Base-by-base conservation (phyloP, 2,888 invertebrate species). In the Trimorus sp. region DNA sequence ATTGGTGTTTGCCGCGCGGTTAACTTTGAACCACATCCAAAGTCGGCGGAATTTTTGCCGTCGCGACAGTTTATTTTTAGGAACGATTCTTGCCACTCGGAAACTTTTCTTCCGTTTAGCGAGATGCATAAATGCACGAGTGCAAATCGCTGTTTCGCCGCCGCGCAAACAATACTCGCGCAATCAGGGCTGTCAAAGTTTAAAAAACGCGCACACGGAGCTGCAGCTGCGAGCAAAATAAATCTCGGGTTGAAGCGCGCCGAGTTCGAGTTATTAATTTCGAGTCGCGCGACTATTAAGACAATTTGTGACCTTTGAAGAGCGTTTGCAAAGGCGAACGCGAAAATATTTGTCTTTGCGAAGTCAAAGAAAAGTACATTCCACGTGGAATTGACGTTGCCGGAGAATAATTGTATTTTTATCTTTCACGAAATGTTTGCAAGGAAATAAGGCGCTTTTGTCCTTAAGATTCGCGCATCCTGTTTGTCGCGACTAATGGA, bases 61-160 rank as follows among this genome's bases (percentile, higher is more conserved):
- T 82, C 83, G 59, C 77, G 83, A 75, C 73, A 71, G 83, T 85
- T 86, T 87, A 87, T 87, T 87, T 87, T 86, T 83, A 83, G 87
- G 77, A 53, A 74, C 62, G 45, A 84, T 76, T 63, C 70, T 48
- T 70, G 74, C 79, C 77, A 62, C 51, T 77, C 80, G 79, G 82
- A 83, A 77, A 78, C 54, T 54, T 26, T 54, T 54, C 26, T 54
- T 26, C 26, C 80, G 83, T 83, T 82, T 70, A 48, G 48, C 7
- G 42, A 16, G 49, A 40, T 59, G 38, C 65, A 74, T 26, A 59
- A 74, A 74, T 65, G 65, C 59, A 66, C 62, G 48, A 63, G 48
- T 62, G 56, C 60, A 60, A 71, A 62, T 58, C 42, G 65, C 0
- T 58, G 58, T 74, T 65, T 65, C 65, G 54, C 48, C 63, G 53